Base-by-base conservation (phyloP, 2,797 vertebrate species). In the Aldrovandia affinis region DNA sequence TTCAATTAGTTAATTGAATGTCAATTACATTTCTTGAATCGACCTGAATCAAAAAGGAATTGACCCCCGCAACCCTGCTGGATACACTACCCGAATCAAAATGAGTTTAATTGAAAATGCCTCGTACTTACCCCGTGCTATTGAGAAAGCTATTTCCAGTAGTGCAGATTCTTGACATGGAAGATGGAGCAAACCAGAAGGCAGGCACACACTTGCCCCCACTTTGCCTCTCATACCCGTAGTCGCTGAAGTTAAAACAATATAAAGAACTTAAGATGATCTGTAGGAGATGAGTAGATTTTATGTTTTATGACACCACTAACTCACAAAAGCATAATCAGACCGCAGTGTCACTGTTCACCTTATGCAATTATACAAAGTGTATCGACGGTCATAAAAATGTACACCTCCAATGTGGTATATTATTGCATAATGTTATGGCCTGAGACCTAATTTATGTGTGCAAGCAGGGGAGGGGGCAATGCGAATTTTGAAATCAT, bases 181-280 rank as follows among this genome's bases (percentile, higher is more conserved):
- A 96, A 8, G 97, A 97, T 0, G 96, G 97, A 86, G 97, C 97
- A 89, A 97, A 99, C 98, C 98, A 99, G 91, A 99, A 99, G 0
- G 98, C 97, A 0, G 97, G 96, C 12, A 95, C 94, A 88, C 98
- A 99, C 86, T 96, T 97, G 1, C 97, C 96, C 30, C 96, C 96
- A 82, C 94, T 96, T 79, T 96, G 95, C 77, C 98, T 95, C 85
- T 99, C 98, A 9, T 96, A 98, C 81, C 98, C 98, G 68, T 99
- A 99, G 92, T 99, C 98, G 75, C 98, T 99, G 89, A 57, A 86
- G 86, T 25, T 82, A 22, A 75, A 44, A 75, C 70, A 44, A 4
- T 44, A 10, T 25, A 22, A 18, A 9, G 39, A 42, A 25, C 36
- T 30, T 30, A n/a, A 10, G 15, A 18, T 57, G 18, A 57, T 8